Evolutionary conservation across 2,888 invertebrate genomes (phyloP).

Genomic region (Corbicula japonica): DNA sequence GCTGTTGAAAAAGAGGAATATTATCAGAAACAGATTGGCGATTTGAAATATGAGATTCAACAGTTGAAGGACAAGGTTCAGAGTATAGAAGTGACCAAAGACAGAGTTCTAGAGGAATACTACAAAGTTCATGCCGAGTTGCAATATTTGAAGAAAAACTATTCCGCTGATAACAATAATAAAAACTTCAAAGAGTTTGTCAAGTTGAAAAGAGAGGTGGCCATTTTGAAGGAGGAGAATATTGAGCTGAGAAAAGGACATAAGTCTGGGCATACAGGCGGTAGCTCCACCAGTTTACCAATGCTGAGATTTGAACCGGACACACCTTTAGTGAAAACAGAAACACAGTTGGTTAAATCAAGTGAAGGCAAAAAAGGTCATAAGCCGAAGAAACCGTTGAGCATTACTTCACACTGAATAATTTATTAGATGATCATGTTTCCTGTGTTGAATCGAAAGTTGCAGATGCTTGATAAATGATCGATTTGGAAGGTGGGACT

Average conservation of each 20-base stretch:
- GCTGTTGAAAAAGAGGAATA: conserved; percentile 72
- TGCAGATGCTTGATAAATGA: too few species aligned
- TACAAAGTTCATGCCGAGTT: conserved; percentile 73
- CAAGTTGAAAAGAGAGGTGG: conserved; percentile 80
- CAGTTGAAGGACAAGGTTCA: conserved; percentile 66
- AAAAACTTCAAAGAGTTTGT: conserved; percentile 83
- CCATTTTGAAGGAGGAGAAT: conserved; percentile 79
- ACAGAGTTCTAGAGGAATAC: conserved; percentile 73
- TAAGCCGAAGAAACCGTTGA: conserved; percentile 40
- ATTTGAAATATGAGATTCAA: conserved; percentile 71
- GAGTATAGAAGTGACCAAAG: conserved; percentile 74
- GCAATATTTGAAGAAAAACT: conserved; percentile 69
- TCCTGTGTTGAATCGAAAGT: too few species aligned
- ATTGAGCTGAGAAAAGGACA: conserved; percentile 67
- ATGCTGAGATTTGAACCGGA: conserved; percentile 62
- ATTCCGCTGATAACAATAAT: conserved; percentile 68
- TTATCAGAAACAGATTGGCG: conserved; percentile 67
- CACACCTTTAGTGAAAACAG: conserved; percentile 33
- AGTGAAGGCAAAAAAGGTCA: conserved; percentile 45
- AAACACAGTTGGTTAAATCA: too few species aligned
- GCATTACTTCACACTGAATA: conserved; percentile 38
- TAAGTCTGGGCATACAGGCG: conserved; percentile 31
- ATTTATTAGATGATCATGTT: too few species aligned
- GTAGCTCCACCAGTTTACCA: conserved; percentile 58
- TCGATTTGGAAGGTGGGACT: too few species aligned